phyloP scores from a whole-genome alignment of 2,113 vertebrate species.

The Okapia johnstoni region DNA sequence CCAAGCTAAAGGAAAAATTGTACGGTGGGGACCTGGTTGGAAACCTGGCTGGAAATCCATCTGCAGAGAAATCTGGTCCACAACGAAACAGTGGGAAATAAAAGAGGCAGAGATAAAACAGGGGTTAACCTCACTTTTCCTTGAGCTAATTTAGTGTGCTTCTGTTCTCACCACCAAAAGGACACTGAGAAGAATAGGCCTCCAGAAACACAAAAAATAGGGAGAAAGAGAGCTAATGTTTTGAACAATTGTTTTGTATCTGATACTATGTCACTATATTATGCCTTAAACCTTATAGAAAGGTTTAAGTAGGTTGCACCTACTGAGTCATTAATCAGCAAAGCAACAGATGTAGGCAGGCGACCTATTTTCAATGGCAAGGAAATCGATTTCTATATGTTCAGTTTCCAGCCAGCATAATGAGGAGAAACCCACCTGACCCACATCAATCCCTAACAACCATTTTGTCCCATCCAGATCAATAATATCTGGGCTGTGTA shows the following conservation, averaged over 20 bases:
- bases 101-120: not conserved
- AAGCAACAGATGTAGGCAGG: not conserved
- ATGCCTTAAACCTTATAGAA: not conserved
- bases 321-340: not conserved
- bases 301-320: not conserved
- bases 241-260: not conserved
- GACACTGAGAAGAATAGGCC: not conserved
- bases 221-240: not conserved
- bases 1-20: not conserved
- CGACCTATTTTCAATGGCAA: not conserved
- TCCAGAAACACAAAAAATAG: not conserved
- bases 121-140: not conserved
- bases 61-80: not conserved
- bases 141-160: not conserved
- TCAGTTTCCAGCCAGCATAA: not conserved
- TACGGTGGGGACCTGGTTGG: not conserved
- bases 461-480: not conserved
- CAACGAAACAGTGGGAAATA: not conserved
- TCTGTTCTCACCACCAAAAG: not conserved
- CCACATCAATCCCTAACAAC: not conserved
- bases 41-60: not conserved
- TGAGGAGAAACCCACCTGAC: not conserved
- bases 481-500: not conserved
- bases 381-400: not conserved
- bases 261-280: not conserved